These are phyloP conservation scores for Xylota segnis DNA, from an alignment of 2,888 invertebrate genomes.

Conservation along the genomic window DNA sequence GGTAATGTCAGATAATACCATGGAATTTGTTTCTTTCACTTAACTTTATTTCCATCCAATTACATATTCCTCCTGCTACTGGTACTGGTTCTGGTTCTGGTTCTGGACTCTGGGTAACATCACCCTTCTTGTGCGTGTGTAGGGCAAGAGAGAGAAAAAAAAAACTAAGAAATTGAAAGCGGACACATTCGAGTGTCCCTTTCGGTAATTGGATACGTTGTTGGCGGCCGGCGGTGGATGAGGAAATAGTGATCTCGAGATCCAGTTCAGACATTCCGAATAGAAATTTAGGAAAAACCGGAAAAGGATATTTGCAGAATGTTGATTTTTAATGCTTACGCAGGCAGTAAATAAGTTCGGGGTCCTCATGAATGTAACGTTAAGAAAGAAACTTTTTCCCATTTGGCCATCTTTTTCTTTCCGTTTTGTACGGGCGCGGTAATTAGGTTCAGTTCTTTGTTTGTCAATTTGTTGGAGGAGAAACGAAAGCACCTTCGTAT, in stretches of 20 bases:
- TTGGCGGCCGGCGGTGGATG: slow-evolving; percentile 53
- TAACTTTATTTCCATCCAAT: slow-evolving; percentile 76
- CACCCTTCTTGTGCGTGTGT: slow-evolving; percentile 3
- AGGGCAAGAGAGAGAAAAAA: background rate
- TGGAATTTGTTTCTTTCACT: slow-evolving; percentile 76
- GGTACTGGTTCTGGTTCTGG: background rate
- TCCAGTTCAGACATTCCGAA: slow-evolving; percentile 18
- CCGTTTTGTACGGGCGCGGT: background rate
- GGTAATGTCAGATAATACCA: slow-evolving; percentile 75
- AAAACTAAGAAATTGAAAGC: slow-evolving; percentile 58
- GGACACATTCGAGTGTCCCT: slow-evolving; percentile 71
- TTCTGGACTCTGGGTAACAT: slow-evolving; percentile 13
- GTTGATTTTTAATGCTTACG: slow-evolving; percentile 75
- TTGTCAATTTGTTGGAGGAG: slow-evolving; percentile 9
- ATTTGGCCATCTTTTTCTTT: slow-evolving; percentile 2
- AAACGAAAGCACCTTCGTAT: background rate
- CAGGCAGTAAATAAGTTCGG: slow-evolving; percentile 70
- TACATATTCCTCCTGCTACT: slow-evolving; percentile 61
- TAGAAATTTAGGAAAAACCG: slow-evolving; percentile 45
- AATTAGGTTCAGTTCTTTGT: slow-evolving; percentile 34
- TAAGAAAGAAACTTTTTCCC: slow-evolving; percentile 13
- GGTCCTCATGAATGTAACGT: slow-evolving; percentile 33
- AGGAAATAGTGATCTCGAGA: slow-evolving; percentile 28
- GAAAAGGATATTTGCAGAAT: slow-evolving; percentile 74
- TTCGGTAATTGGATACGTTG: slow-evolving; percentile 71